A percentile compares a stretch with the other conserved stretches of the same genome.
Conservation (phyloP, 2,888 invertebrate species). For the Perithous albicinctus region DNA sequence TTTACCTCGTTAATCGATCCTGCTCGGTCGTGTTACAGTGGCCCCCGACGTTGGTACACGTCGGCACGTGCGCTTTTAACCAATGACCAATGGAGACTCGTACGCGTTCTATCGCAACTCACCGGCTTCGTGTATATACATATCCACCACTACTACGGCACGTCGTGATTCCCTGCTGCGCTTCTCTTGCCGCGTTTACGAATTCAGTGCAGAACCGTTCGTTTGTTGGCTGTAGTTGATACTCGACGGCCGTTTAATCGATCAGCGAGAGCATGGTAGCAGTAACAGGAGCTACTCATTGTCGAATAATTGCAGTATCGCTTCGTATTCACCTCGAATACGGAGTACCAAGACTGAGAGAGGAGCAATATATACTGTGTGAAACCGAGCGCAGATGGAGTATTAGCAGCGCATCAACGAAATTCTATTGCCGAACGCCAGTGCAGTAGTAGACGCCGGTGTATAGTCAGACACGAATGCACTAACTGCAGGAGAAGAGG, state of each 20-base stretch:
- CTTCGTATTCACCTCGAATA: conserved; percentile 12
- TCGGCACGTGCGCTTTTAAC: conserved; percentile 33
- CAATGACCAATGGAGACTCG: conserved; percentile 34
- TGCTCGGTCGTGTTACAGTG: not conserved
- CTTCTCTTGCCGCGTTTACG: conserved; percentile 23
- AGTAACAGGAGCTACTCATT: conserved; percentile 47
- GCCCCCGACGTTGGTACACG: conserved; percentile 1
- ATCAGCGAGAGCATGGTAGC: conserved; percentile 32
- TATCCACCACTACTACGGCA: not conserved
- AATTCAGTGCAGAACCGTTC: conserved; percentile 47
- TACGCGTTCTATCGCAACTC: conserved; percentile 20
- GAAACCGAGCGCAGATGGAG: not conserved
- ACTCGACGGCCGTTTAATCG: conserved; percentile 55
- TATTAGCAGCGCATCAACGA: not conserved
- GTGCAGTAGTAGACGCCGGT: not conserved
- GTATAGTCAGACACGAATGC: not conserved
- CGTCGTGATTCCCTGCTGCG: not conserved
- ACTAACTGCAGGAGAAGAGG: not conserved
- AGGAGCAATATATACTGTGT: not conserved
- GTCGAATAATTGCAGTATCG: conserved; percentile 63
- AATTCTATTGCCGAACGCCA: conserved; percentile 1
- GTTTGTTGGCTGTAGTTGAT: conserved; percentile 20
- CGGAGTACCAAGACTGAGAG: not conserved
- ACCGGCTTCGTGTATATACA: conserved; percentile 13
- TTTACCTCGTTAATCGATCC: conserved; percentile 67